Base-by-base conservation (phyloP, 2,888 invertebrate species). In the Eueremaeus valkanovi region DNA sequence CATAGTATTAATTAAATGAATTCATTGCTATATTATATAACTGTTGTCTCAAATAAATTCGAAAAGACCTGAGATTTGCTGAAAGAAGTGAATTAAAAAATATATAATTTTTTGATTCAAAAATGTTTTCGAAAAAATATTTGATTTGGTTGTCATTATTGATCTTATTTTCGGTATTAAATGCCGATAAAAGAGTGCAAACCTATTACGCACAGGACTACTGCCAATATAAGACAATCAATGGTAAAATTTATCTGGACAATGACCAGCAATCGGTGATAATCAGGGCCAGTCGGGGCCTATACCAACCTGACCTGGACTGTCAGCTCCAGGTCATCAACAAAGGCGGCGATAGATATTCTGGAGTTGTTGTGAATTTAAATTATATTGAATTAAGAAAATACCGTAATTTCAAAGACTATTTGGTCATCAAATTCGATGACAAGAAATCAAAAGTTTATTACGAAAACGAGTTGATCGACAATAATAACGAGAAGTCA, bases 391-490 rank as follows among this genome's bases (percentile, higher is more conserved):
- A 68, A 13, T 42, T 68, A 68, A 36, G 42, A 11, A 31, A 66
- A 9, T 40, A 11, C 5, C 21, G 3, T 11, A 36, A 18, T 3
- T 66, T 68, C 24, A 36, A n/a, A 36, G 68, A 68, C 42, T 68
- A 68, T 68, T 42, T 68, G 21, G 27, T 36, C 42, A 68, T 68
- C 16, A 68, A 68, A 42, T 68, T 40, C 16, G 21, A 68, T 13
- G 68, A 68, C 3, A 68, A 68, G 13, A 40, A 68, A 11, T 2
- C 68, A 40, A 68, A 24, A 2, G n/a, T 68, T 24, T 68, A 40
- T 40, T 68, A 24, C 42, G 40, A 68, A 18, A 36, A 21, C n/a
- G 21, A 36, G n/a, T 16, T 21, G 21, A 24, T 68, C 13, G 24
- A n/a, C n/a, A 31, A 33, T 9, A 61, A 31, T 1, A 27, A 40